Conservation (phyloP, 2,888 invertebrate genomes). For the Heteromurus nitidus region DNA sequence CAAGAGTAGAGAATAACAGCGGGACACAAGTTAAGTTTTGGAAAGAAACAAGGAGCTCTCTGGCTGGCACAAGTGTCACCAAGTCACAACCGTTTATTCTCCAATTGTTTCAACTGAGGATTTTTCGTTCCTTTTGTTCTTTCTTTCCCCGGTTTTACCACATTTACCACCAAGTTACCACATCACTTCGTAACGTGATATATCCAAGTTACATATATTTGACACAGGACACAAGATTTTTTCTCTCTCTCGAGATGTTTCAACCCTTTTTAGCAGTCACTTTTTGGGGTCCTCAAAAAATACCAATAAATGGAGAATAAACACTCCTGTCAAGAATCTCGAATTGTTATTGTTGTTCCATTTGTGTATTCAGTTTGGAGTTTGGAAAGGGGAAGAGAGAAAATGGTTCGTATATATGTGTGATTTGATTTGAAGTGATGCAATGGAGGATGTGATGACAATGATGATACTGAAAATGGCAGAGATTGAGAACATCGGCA, state of each 20-base stretch:
- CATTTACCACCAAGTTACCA: not conserved
- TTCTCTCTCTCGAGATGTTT: no score
- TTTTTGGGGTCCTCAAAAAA: no score
- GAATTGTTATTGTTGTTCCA: not conserved
- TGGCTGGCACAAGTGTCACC: conserved; percentile 48
- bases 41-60: conserved; percentile 1
- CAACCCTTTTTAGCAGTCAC: no score
- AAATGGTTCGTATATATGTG: conserved; percentile 4
- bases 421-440: conserved; percentile 46
- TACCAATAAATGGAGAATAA: not conserved
- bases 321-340: not conserved
- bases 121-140: not conserved
- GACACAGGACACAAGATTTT: no score
- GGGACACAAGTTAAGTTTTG: conserved; percentile 7
- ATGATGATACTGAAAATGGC: conserved; percentile 28
- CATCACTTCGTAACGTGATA: not conserved
- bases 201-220: no score
- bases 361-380: not conserved
- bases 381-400: conserved; percentile 4
- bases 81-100: conserved; percentile 45
- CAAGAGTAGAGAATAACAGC: no score
- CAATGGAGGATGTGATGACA: conserved; percentile 23
- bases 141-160: not conserved
- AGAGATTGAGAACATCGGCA: not conserved
- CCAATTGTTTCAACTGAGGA: conserved; percentile 39